phyloP scores from a whole-genome alignment of 1,140 invertebrate genomes.

The Aphidius gifuensis region DNA sequence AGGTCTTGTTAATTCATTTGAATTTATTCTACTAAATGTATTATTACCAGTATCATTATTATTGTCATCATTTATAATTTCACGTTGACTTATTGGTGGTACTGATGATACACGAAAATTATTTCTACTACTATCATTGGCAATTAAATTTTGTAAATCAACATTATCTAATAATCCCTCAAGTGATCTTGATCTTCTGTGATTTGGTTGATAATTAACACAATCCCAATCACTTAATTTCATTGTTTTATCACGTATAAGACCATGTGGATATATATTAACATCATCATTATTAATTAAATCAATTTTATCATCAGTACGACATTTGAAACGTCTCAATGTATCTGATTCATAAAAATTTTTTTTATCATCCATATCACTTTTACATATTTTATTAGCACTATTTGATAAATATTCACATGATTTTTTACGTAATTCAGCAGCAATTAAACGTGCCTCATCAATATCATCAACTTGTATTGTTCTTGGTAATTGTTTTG shows the following conservation, averaged over 20 bases:
- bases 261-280: conserved; percentile 56
- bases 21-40: conserved; percentile 12
- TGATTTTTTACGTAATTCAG: conserved; percentile 64
- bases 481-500: conserved; percentile 42
- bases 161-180: conserved; percentile 64
- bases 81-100: conserved; percentile 9
- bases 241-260: conserved; percentile 46
- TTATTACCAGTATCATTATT: conserved; percentile 2
- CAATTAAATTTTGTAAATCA: conserved; percentile 45
- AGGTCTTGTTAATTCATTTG: conserved; percentile 25
- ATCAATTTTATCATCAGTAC: conserved; percentile 41
- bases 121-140: conserved; percentile 34
- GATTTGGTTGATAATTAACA: conserved; percentile 33
- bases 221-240: conserved; percentile 16
- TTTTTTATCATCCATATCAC: conserved; percentile 67
- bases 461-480: conserved; percentile 45
- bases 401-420: conserved; percentile 64
- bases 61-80: neutral
- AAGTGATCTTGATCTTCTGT: conserved; percentile 59
- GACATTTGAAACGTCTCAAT: conserved; percentile 59
- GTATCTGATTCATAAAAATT: conserved; percentile 74
- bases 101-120: conserved; percentile 26
- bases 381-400: conserved; percentile 31
- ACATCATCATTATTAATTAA: conserved; percentile 47
- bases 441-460: conserved; percentile 60